These are phyloP conservation scores for Neosilurus hyrtlii DNA, from an alignment of 2,797 vertebrate genomes.

Conservation along the genomic window DNA sequence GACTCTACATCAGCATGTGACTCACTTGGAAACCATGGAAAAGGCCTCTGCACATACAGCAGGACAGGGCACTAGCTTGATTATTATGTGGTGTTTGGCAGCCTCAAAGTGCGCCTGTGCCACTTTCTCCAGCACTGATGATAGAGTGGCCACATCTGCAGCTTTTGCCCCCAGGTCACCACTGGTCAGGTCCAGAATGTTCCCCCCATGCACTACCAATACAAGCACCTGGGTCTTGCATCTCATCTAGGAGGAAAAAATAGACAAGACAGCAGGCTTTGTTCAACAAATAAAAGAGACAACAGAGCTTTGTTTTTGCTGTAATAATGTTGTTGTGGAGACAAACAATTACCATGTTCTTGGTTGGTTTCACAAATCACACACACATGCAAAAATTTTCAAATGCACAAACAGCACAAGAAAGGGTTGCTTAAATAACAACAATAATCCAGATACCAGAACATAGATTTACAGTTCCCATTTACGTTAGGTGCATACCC, in stretches of 20 bases:
- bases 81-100: slow-evolving; percentile 84
- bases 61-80: slow-evolving; percentile 90
- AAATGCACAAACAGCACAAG: no score
- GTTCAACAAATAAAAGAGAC: slow-evolving; percentile 5
- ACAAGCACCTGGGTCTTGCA: slow-evolving; percentile 90
- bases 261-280: background rate
- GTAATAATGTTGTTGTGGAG: background rate
- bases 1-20: slow-evolving; percentile 24
- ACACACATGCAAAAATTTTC: no score
- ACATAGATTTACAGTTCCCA: no score
- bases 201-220: slow-evolving; percentile 92
- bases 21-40: slow-evolving; percentile 94
- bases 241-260: slow-evolving; percentile 65
- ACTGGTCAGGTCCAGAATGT: slow-evolving; percentile 85
- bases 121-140: slow-evolving; percentile 90
- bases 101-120: slow-evolving; percentile 87
- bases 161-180: slow-evolving; percentile 85
- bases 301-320: background rate
- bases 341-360: background rate
- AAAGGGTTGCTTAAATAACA: no score
- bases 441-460: no score
- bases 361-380: no score
- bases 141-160: slow-evolving; percentile 84
- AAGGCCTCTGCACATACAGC: slow-evolving; percentile 93
- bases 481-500: no score